Percentiles rank a stretch among this genome's conserved stretches.
These are phyloP conservation scores for Sclerurus mexicanus DNA, from an alignment of 2,113 vertebrate species.

Conservation along the genomic window DNA sequence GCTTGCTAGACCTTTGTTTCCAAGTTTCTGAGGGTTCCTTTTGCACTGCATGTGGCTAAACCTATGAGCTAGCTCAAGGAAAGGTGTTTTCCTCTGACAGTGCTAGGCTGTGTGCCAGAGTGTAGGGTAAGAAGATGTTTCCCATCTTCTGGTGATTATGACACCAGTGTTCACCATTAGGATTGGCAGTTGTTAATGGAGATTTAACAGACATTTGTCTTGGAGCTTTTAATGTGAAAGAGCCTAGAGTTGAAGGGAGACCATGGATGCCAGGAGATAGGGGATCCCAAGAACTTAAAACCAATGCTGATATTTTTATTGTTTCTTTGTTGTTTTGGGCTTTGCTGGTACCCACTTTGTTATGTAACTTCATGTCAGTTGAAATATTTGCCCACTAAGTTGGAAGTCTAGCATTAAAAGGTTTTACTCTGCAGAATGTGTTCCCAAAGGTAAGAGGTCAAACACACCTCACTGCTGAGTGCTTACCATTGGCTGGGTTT, in stretches of 20 bases:
- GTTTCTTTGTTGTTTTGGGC: background rate
- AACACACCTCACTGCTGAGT: background rate
- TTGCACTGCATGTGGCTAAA: background rate
- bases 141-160: background rate
- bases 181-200: background rate
- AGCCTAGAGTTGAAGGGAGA: background rate
- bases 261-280: background rate
- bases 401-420: background rate
- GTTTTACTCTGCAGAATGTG: background rate
- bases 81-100: fast-evolving
- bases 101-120: background rate
- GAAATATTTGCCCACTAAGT: background rate
- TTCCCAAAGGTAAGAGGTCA: background rate
- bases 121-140: background rate
- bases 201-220: background rate
- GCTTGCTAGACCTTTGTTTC: background rate
- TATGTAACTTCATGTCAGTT: background rate
- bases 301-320: background rate
- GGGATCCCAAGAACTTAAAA: background rate
- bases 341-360: background rate
- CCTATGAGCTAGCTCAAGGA: background rate
- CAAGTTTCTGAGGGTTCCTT: background rate
- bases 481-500: conserved; percentile 10
- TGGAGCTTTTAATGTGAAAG: background rate
- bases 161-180: background rate